Evolutionary conservation across 2,888 invertebrate genomes (phyloP).

Genomic region (Apotomis capreana): DNA sequence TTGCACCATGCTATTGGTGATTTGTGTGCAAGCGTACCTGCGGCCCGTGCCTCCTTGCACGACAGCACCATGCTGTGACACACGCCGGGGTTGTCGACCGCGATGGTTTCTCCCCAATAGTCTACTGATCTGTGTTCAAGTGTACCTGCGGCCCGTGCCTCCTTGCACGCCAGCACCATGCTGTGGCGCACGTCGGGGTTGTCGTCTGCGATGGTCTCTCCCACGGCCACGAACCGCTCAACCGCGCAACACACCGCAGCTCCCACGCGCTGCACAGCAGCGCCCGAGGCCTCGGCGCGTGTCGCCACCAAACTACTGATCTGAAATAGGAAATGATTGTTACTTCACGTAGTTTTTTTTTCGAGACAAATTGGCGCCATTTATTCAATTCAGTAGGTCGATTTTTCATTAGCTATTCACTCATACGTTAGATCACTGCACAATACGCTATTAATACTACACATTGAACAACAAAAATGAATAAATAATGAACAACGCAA

Average conservation of each 20-base stretch:
- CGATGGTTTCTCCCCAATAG: constrained; percentile 92
- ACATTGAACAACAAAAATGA: too few species aligned
- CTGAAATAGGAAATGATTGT: constrained; percentile 49
- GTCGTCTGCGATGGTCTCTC: constrained; percentile 99
- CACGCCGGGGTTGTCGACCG: constrained; percentile 98
- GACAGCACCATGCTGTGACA: constrained; percentile 99
- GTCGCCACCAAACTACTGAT: constrained; percentile 96
- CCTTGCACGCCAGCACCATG: constrained; percentile 99
- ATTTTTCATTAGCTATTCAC: too few species aligned
- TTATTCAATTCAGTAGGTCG: too few species aligned
- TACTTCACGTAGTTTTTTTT: too few species aligned
- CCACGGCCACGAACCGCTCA: constrained; percentile 98
- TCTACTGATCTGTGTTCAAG: neutral
- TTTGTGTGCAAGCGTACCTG: too few species aligned
- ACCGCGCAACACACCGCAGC: constrained; percentile 98
- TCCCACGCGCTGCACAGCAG: constrained; percentile 94
- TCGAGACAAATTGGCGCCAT: too few species aligned
- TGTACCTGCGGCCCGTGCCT: constrained; percentile 96
- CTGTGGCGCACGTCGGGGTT: constrained; percentile 98
- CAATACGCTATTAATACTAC: too few species aligned
- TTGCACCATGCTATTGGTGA: too few species aligned
- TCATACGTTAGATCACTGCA: too few species aligned
- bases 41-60: constrained; percentile 96
- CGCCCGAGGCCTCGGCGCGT: constrained; percentile 85
- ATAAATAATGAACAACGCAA: too few species aligned